Conservation (phyloP, 1,140 invertebrate species). For the Ostrea denselamellosa region DNA sequence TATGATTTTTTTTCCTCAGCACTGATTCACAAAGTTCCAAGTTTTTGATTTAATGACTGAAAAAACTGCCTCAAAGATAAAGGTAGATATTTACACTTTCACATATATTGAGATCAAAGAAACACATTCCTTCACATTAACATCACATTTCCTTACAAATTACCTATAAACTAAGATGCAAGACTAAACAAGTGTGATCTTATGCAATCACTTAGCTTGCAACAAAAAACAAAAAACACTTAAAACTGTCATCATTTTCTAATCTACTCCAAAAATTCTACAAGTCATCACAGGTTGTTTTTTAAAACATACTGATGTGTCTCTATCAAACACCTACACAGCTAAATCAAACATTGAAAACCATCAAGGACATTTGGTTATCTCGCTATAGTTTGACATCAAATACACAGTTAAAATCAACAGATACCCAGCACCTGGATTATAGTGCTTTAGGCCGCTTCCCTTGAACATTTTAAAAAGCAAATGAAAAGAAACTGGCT, state of each 20-base stretch:
- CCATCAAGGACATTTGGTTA: neutral
- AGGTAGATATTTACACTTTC: neutral
- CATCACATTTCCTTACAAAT: conserved; percentile 24
- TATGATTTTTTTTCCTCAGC: neutral
- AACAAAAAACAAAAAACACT: neutral
- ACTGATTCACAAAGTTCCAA: neutral
- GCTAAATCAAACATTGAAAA: neutral
- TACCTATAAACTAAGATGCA: neutral
- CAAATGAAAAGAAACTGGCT: neutral
- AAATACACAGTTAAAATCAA: neutral
- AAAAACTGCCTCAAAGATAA: neutral
- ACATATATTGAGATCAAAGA: neutral
- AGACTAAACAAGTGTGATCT: conserved; percentile 13
- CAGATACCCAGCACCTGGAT: conserved; percentile 4
- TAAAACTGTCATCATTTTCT: neutral
- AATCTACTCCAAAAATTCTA: neutral
- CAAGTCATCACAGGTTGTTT: conserved; percentile 5
- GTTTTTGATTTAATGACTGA: neutral
- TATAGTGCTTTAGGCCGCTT: neutral
- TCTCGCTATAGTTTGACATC: neutral
- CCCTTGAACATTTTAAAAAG: neutral
- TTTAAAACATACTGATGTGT: neutral
- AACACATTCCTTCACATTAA: neutral
- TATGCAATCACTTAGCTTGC: conserved; percentile 17
- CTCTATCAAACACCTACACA: neutral